These are phyloP conservation scores for rabbit (Oryctolagus cuniculus) DNA, from an alignment of 2,113 vertebrate genomes.

Conservation along the genomic window mOryCun1.1 NC_091440.1:10772501-10773000, in stretches of 20 bases:
- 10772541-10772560: neutral
- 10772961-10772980: neutral
- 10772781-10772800: neutral
- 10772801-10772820: neutral
- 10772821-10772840: neutral
- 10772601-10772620: neutral
- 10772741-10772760: neutral
- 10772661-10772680: neutral
- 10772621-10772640: too few relatives aligned
- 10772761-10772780: neutral
- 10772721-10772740: neutral
- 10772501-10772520: neutral
- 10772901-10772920: neutral
- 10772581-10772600: neutral
- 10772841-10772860: neutral
- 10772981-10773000: neutral
- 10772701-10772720: neutral
- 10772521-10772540: neutral
- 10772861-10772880: neutral
- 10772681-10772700: neutral
- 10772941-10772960: neutral
- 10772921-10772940: neutral
- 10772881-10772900: too few relatives aligned
- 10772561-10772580: neutral
- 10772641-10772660: too few relatives aligned